Conservation (phyloP, 2,888 invertebrate species). For the Oxystoma pomonae region DNA sequence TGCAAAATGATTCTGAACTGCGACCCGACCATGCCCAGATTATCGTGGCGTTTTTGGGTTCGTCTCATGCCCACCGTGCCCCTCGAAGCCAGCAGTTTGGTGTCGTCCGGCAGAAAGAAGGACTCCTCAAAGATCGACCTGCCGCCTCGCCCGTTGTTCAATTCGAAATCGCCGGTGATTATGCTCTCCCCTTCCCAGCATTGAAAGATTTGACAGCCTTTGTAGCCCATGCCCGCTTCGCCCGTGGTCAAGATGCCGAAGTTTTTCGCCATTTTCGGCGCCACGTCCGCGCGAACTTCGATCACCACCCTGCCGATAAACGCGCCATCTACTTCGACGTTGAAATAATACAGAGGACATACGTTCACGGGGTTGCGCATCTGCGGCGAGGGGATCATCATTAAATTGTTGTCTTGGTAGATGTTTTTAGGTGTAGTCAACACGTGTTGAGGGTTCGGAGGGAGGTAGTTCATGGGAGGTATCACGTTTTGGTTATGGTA, state of each 20-base stretch:
- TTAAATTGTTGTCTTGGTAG: conserved; percentile 43
- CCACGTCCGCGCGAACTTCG: conserved; percentile 72
- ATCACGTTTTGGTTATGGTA: conserved; percentile 46
- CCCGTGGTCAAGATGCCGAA: conserved; percentile 69
- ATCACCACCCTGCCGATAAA: conserved; percentile 70
- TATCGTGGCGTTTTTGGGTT: conserved; percentile 75
- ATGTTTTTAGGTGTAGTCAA: conserved; percentile 44
- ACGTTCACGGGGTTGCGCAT: conserved; percentile 56
- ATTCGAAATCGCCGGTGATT: conserved; percentile 76
- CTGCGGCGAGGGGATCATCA: conserved; percentile 52
- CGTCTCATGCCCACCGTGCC: conserved; percentile 80
- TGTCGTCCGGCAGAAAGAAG: conserved; percentile 78
- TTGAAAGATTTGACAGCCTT: conserved; percentile 76
- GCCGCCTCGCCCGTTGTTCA: conserved; percentile 77
- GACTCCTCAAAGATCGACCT: conserved; percentile 72
- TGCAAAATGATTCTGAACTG: conserved; percentile 78
- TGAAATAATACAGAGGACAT: conserved; percentile 72
- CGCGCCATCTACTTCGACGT: conserved; percentile 68
- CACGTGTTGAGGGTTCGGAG: conserved; percentile 37
- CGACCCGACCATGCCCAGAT: conserved; percentile 77
- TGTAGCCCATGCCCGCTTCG: conserved; percentile 71
- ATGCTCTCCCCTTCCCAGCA: conserved; percentile 81
- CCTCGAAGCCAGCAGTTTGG: conserved; percentile 68
- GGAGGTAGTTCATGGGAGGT: conserved; percentile 41
- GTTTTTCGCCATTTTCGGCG: conserved; percentile 78